Evolutionary conservation across 2,797 vertebrate species (phyloP).

Genomic region (Neosilurus hyrtlii): DNA sequence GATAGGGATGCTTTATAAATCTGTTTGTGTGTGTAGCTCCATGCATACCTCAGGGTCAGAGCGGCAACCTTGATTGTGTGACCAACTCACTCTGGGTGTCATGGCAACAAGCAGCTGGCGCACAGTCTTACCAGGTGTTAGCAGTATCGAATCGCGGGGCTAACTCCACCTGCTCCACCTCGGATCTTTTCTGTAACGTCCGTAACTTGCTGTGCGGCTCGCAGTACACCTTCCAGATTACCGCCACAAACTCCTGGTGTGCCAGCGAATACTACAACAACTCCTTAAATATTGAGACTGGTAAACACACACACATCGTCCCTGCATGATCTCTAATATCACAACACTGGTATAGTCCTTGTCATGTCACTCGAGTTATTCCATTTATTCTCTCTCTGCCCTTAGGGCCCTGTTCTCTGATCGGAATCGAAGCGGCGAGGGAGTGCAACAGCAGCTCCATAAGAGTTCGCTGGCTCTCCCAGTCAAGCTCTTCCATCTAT

Average conservation of each 20-base stretch:
- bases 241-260: conserved; percentile 66
- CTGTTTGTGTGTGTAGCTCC: conserved; percentile 65
- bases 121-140: conserved; percentile 63
- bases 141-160: conserved; percentile 51
- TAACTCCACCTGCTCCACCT: conserved; percentile 61
- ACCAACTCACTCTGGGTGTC: conserved; percentile 69
- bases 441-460: conserved; percentile 68
- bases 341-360: not conserved
- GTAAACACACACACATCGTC: conserved; percentile 54
- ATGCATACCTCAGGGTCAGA: conserved; percentile 62
- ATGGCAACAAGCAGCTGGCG: conserved; percentile 65
- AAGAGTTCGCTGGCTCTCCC: conserved; percentile 66
- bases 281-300: conserved; percentile 68
- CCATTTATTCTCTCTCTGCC: not conserved
- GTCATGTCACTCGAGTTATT: not conserved
- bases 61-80: conserved; percentile 67
- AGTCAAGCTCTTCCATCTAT: conserved; percentile 57
- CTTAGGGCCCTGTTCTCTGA: conserved; percentile 72
- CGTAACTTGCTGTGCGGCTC: conserved; percentile 69
- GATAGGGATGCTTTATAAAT: too few species aligned
- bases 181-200: conserved; percentile 60
- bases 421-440: conserved; percentile 53
- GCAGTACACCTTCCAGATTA: conserved; percentile 66
- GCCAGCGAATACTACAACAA: conserved; percentile 53
- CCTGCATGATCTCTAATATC: not conserved